Percentiles rank a stretch among this genome's conserved stretches.
phyloP scores from a whole-genome alignment of 2,113 vertebrate species.

The Psilopsiagon aurifrons region DNA sequence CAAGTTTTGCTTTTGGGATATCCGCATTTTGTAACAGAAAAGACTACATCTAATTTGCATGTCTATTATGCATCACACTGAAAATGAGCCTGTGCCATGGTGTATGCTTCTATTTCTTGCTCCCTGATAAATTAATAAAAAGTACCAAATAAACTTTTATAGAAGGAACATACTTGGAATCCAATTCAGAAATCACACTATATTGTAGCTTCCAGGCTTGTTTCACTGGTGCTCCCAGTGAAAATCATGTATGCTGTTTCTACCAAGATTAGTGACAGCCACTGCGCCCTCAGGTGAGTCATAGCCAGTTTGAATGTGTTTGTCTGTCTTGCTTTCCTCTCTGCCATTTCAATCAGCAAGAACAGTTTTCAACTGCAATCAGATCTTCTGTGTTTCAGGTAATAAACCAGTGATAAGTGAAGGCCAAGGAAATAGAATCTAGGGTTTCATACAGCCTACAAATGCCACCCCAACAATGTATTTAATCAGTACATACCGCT shows the following conservation, averaged over 20 bases:
- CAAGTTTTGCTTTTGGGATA: background rate
- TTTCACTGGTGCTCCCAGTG: background rate
- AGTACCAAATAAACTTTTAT: background rate
- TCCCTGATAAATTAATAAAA: background rate
- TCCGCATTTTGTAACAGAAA: background rate
- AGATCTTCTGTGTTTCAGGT: background rate
- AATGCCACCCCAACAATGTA: background rate
- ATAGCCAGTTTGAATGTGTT: background rate
- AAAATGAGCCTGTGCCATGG: background rate
- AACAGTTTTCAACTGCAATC: background rate
- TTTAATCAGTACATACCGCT: background rate
- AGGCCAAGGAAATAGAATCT: constrained; percentile 3
- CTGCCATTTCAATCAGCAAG: background rate
- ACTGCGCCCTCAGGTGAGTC: background rate
- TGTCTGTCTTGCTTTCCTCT: background rate
- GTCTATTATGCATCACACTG: background rate
- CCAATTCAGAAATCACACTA: background rate
- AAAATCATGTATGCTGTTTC: background rate
- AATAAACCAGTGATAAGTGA: background rate
- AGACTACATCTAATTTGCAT: background rate
- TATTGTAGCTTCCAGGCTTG: background rate
- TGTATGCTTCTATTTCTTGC: background rate
- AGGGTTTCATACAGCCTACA: background rate
- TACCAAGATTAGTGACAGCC: background rate
- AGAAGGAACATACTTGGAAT: background rate